Conservation (phyloP, 2,113 vertebrate species). For the Periophthalmus modestus region DNA sequence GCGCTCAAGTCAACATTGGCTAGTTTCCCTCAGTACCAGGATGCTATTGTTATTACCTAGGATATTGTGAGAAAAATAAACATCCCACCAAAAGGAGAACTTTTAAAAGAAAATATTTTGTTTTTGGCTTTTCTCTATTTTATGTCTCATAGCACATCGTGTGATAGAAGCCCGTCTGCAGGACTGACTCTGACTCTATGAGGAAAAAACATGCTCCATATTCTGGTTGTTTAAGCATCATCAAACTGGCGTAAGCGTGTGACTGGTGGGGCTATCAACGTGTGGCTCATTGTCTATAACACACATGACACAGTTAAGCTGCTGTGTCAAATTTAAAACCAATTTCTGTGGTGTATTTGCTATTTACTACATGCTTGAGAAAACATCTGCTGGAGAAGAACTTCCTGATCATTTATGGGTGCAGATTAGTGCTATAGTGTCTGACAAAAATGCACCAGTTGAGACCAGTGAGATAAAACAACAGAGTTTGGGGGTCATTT, state of each 20-base stretch:
- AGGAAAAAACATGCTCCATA: neutral
- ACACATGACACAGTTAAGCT: neutral
- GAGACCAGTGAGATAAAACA: conserved; percentile 13
- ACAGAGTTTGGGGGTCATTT: conserved; percentile 55
- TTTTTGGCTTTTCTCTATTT: neutral
- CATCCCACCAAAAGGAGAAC: conserved; percentile 9
- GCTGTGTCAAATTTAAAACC: neutral
- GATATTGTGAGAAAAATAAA: conserved; percentile 14
- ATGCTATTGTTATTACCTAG: conserved; percentile 44
- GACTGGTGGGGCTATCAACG: neutral
- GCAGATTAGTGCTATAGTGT: neutral
- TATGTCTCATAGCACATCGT: neutral
- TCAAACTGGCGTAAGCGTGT: neutral
- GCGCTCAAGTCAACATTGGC: conserved; percentile 52
- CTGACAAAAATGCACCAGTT: conserved; percentile 8
- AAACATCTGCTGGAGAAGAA: neutral
- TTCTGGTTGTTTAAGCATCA: neutral
- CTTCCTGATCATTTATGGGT: neutral
- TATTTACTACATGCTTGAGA: neutral
- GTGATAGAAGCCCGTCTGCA: neutral
- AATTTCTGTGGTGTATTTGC: neutral
- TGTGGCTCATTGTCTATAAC: neutral
- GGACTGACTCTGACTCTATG: neutral
- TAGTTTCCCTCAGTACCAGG: conserved; percentile 19
- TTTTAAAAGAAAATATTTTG: conserved; percentile 10